Evolutionary conservation across 2,113 vertebrate species (phyloP), one percentile per base, ranked within the genome.

Genomic region (Pelecanus crispus): DNA sequence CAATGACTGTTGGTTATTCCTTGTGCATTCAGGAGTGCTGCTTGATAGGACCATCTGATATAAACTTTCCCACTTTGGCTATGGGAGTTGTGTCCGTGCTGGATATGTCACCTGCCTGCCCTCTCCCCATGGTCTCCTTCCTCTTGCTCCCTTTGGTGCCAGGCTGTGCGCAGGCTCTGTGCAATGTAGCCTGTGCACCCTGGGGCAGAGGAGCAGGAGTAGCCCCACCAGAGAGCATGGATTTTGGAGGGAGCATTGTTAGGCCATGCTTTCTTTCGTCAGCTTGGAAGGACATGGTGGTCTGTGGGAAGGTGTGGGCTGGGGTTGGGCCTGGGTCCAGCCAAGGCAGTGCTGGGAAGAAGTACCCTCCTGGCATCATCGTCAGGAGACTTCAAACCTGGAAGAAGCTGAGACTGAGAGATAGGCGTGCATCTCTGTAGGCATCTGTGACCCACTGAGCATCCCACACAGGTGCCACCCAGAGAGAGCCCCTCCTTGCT

Each of bases 381-480:
- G 3, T 28, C 31, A 31, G 40, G 50, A 44, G 59, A 44, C 29
- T 85, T 74, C 34, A 52, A 47, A 19, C 29, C 62, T 83, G 24
- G 44, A 38, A 80, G 52, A 55, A 92, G 28, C n/a, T 68, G 67
- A 7, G 40, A 19, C 61, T 78, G 18, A 73, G 40, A 63, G 26
- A 36, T 21, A 24, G 25, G 10, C 24, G n/a, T 45, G 42, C 17
- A 22, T 42, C 42, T 81, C 71, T 36, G 9, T 28, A 31, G 42
- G 34, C 19, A 29, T 26, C 53, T 28, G 22, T n/a, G 63, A 71
- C 32, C 42, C 0, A 1, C 52, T 61, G 32, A 79, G 55, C 42
- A 32, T 49, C 28, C 45, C 40, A 15, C 1, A 0, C 15, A 29
- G 26, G 9, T 59, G n/a, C 28, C 9, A 50, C 12, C 4, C 7